A percentile compares a stretch with the other conserved stretches of the same genome.
phyloP scores from a whole-genome alignment of 2,113 vertebrate species.

The Canis aureus region DNA sequence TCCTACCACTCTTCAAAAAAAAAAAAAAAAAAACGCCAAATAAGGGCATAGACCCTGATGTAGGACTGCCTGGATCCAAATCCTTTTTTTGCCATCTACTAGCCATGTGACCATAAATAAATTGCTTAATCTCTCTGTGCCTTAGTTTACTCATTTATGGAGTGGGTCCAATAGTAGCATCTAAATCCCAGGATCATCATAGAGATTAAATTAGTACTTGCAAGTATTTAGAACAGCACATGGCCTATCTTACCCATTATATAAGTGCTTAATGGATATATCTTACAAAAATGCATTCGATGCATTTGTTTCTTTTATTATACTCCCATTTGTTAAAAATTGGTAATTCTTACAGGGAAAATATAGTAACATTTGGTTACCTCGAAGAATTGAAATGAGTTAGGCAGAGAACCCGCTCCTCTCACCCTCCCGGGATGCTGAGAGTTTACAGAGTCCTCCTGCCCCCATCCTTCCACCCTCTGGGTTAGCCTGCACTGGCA shows the following conservation, averaged over 20 bases:
- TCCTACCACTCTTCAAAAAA: background rate
- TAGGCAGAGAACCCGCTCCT: background rate
- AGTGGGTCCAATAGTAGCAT: background rate
- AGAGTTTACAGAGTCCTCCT: background rate
- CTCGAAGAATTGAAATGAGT: background rate
- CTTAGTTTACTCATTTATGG: constrained; percentile 19
- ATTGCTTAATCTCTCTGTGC: constrained; percentile 1
- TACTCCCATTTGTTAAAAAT: constrained; percentile 34
- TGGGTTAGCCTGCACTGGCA: background rate
- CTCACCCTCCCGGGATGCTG: background rate
- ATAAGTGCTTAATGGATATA: background rate
- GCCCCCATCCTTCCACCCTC: background rate
- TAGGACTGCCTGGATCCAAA: background rate
- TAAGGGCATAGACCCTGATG: background rate
- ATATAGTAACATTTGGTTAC: background rate
- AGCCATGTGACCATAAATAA: background rate
- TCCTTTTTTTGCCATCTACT: background rate
- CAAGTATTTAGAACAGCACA: background rate
- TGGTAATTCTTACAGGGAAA: background rate
- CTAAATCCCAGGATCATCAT: background rate
- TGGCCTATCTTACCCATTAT: background rate
- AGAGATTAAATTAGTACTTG: background rate
- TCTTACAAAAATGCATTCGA: background rate
- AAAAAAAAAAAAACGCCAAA: background rate
- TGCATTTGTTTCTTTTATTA: background rate